Evolutionary conservation across 2,888 invertebrate genomes (phyloP).

Genomic region (Neoaliturus tenellus): DNA sequence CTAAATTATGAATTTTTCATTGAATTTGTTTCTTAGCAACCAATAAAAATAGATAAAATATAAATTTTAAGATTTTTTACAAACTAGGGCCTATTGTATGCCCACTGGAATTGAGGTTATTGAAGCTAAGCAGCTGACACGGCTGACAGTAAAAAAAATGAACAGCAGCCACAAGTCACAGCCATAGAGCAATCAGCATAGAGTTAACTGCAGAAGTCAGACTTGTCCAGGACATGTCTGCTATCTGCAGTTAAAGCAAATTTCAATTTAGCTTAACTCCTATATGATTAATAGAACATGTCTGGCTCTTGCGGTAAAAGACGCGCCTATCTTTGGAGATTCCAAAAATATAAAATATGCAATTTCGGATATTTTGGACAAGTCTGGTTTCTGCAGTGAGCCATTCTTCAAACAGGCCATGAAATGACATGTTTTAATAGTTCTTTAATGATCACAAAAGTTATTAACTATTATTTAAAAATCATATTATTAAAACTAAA

Average conservation of each 20-base stretch:
- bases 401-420: too few relatives aligned
- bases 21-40: too few relatives aligned
- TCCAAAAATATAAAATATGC: conserved; percentile 9
- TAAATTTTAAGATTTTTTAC: too few relatives aligned
- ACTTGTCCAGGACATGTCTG: conserved; percentile 34
- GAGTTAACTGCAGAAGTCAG: conserved; percentile 12
- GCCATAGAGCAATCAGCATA: background rate
- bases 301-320: conserved; percentile 5
- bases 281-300: background rate
- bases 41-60: too few relatives aligned
- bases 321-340: conserved; percentile 1
- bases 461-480: too few relatives aligned
- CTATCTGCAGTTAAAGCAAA: conserved; percentile 32
- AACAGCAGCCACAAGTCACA: background rate
- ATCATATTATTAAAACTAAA: too few relatives aligned
- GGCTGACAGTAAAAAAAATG: background rate
- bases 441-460: too few relatives aligned
- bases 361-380: conserved; percentile 9
- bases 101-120: background rate
- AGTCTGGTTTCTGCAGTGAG: background rate
- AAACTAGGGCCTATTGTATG: too few relatives aligned
- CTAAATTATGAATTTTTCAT: too few relatives aligned
- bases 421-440: too few relatives aligned
- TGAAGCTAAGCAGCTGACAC: conserved; percentile 10
- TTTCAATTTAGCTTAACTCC: conserved; percentile 3